Conservation (phyloP, 1,140 invertebrate genomes). For the Stratiolaelaps scimitus region DNA sequence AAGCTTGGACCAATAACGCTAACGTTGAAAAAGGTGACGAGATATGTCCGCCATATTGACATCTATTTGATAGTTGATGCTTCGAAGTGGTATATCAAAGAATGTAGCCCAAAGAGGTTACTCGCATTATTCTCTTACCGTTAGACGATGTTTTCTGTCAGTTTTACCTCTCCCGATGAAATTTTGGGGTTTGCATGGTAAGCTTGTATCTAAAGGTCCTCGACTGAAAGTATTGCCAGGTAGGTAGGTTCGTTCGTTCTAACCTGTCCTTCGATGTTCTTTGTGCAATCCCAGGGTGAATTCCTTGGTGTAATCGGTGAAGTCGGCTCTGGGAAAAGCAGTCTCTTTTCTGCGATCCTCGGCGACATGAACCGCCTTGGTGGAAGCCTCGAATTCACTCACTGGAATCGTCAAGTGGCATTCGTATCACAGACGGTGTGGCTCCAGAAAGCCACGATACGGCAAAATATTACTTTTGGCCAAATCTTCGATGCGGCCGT, state of each 20-base stretch:
- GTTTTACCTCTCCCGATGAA: no score
- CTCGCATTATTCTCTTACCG: no score
- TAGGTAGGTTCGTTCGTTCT: no score
- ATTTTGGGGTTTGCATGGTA: not conserved
- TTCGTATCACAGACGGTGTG: slow-evolving; percentile 79
- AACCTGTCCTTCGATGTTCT: slow-evolving; percentile 27
- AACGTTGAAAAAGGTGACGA: not conserved
- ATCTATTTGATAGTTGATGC: no score
- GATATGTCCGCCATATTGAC: no score
- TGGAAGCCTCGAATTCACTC: slow-evolving; percentile 36
- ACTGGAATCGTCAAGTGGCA: slow-evolving; percentile 50
- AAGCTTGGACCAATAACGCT: slow-evolving; percentile 15
- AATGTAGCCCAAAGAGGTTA: no score
- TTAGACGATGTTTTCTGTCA: no score
- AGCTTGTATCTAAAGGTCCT: not conserved
- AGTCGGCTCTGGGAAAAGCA: slow-evolving; percentile 43
- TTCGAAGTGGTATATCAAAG: no score
- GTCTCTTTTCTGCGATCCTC: slow-evolving; percentile 40
- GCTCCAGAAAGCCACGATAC: slow-evolving; percentile 74
- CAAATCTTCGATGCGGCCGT: slow-evolving; percentile 57
- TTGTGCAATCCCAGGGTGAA: slow-evolving; percentile 38
- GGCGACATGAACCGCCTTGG: slow-evolving; percentile 41
- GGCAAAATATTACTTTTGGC: slow-evolving; percentile 87
- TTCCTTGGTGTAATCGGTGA: slow-evolving; percentile 42
- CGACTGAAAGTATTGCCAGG: no score